Evolutionary conservation across 2,113 vertebrate genomes (phyloP), one percentile per base, ranked within the genome.

Genomic region (Copsychus sechellarum): DNA sequence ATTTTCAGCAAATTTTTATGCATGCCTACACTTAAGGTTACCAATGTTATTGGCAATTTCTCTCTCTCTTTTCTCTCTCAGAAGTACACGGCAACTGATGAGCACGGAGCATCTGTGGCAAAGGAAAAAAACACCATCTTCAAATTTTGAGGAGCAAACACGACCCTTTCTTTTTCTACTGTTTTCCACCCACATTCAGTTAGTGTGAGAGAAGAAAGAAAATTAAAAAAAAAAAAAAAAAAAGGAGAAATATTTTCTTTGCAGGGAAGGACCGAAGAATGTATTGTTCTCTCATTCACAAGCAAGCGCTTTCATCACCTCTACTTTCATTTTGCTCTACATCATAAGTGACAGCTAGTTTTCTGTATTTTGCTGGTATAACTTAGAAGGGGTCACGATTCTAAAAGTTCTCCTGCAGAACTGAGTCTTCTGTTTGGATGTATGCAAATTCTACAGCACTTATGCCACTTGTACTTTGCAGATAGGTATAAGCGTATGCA

Each of bases 11-110:
- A 96, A 93, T 94, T 97, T 97, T 97, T 94, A 94, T 97, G 90
- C 97, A 92, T 97, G 96, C 86, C 95, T 97, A 92, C 90, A 97
- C 94, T 97, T 97, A 96, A 98, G 97, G 97, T 97, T 97, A 94
- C 90, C 81, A 92, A 67, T 96, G 95, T 97, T 97, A 97, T 96
- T 96, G 94, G 96, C 93, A 95, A 97, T 88, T 90, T 94, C 91
- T 95, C 81, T 91, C 86, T 71, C 96, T 97, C 96, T 97, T 51
- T 91, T 91, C 95, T 93, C 88, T 94, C 88, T 95, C 95, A 83
- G 92, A 90, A 96, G 95, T 92, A 97, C 90, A 88, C 62, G 66
- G 88, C 89, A 96, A 88, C 92, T 97, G 94, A 97, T 95, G 95
- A 95, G 80, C 92, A 89, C 0, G 50, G 93, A 94, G 88, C 85